Evolutionary conservation across 2,888 invertebrate genomes (phyloP), one percentile per base, ranked within the genome.

Genomic region (Xestoiulus laeticollis): DNA sequence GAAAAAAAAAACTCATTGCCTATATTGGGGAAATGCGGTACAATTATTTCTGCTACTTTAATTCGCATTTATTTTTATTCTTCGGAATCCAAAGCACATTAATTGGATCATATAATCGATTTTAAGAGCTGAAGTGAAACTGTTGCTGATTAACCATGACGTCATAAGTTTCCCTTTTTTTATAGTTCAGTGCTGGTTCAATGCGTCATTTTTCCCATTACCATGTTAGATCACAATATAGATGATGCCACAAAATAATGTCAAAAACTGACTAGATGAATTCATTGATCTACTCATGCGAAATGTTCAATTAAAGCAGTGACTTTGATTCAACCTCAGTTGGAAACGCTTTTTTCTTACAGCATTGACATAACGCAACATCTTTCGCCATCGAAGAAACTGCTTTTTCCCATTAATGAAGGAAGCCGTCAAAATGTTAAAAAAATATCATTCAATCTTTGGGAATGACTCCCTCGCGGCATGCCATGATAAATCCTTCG

Each of bases 191-290:
- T 26, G 68, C 68, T 10, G 59, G 3, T 22, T 68, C 68, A 26
- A 10, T 68, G 68, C 68, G 22, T 68, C 68, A 68, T 12, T 68
- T 68, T 68, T 68, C 68, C 68, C 26, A 68, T 68, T 68, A 68
- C 26, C 59, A 68, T 68, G 6, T 22, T 68, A 68, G 68, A 68
- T 68, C 22, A 68, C 22, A 26, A 68, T 68, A 12, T 22, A 68
- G 68, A 68, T 68, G 68, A 68, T 68, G 68, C 68, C 68, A 68
- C 68, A 68, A 68, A 68, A 68, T 68, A 68, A 68, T 68, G 26
- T 48, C 48, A 48, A 22, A 16, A 26, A 12, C 26, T 68, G 68
- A 26, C 26, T 68, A 68, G 68, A 68, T 68, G 26, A 68, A 68
- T 68, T 68, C 68, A 68, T 68, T 68, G 68, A 68, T 68, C 68